phyloP scores from a whole-genome alignment of 2,888 invertebrate genomes.

The Euclidia mi region DNA sequence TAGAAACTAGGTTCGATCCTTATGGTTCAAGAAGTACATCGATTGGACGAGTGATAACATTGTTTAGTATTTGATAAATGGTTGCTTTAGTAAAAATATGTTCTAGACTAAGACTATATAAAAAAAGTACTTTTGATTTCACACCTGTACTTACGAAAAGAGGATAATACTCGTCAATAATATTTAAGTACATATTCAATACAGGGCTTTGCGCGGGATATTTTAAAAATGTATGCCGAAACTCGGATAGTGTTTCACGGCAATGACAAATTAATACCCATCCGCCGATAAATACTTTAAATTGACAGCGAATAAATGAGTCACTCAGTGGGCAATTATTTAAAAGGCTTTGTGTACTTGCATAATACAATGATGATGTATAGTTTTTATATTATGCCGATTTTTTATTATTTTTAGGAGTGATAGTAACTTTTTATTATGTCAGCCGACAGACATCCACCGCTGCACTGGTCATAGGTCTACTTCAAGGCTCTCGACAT shows the following conservation, averaged over 20 bases:
- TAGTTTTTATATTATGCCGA: no score
- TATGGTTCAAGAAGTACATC: no score
- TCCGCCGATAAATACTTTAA: slow-evolving; percentile 55
- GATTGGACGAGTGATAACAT: no score
- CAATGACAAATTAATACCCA: slow-evolving; percentile 56
- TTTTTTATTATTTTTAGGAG: no score
- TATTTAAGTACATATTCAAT: slow-evolving; percentile 40
- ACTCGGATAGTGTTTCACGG: slow-evolving; percentile 41
- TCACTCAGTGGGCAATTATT: slow-evolving; percentile 64
- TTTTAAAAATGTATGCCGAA: slow-evolving; percentile 39
- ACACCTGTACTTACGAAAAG: slow-evolving; percentile 16
- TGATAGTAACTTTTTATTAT: no score
- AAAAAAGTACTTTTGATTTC: slow-evolving; percentile 35
- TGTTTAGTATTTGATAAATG: no score
- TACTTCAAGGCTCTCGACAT: no score
- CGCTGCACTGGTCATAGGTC: no score
- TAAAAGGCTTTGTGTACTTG: slow-evolving; percentile 25
- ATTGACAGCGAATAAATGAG: slow-evolving; percentile 62
- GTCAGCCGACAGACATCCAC: no score
- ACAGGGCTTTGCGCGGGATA: slow-evolving; percentile 30
- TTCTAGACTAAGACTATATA: no score
- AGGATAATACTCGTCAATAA: slow-evolving; percentile 40
- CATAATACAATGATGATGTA: not conserved
- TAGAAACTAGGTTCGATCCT: no score
- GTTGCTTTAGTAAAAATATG: no score